Evolutionary conservation across 2,113 vertebrate genomes (phyloP), one percentile per base, ranked within the genome.

Genomic region (Gymnobelideus leadbeateri): DNA sequence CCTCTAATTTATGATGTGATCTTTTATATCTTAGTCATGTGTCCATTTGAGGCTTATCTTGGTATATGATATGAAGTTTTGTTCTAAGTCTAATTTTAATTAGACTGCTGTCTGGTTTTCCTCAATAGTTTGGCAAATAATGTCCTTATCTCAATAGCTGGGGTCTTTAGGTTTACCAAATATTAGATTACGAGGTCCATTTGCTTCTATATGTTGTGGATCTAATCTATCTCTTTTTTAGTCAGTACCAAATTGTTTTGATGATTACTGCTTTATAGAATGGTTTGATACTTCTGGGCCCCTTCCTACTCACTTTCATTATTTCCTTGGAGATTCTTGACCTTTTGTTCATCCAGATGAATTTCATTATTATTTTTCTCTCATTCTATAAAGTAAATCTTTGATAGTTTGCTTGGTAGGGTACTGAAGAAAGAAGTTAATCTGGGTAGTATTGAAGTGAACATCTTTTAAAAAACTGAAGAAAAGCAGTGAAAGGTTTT

Each of bases 271-370:
- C n/a, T 43, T 84, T 43, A 7, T 43, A 43, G 68, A 8, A 23
- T 43, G 43, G 19, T 84, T 77, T 23, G 19, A 43, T 84, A 21
- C 2, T 84, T 43, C n/a, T 43, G n/a, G 68, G n/a, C 1, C 6
- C n/a, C n/a, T 43, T 84, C n/a, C 68, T 84, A n/a, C 68, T 84
- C n/a, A 43, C n/a, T 43, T 84, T 84, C 68, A 84, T 84, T 84
- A 84, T 84, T 84, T 84, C 68, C 68, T 43, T 84, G 68, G 68
- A 84, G n/a, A 23, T 84, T 84, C 68, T 84, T 84, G 68, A 84
- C n/a, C 68, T 84, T 84, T 43, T 84, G 19, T 84, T 84, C 37
- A 43, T 84, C 2, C 68, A 84, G 19, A 84, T 43, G n/a, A 43
- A 84, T 84, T 84, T 84, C n/a, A 84, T 77, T 19, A 77, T 84